Evolutionary conservation across 2,888 invertebrate genomes (phyloP), one percentile per base, ranked within the genome.

Genomic region (Melieria crassipennis): DNA sequence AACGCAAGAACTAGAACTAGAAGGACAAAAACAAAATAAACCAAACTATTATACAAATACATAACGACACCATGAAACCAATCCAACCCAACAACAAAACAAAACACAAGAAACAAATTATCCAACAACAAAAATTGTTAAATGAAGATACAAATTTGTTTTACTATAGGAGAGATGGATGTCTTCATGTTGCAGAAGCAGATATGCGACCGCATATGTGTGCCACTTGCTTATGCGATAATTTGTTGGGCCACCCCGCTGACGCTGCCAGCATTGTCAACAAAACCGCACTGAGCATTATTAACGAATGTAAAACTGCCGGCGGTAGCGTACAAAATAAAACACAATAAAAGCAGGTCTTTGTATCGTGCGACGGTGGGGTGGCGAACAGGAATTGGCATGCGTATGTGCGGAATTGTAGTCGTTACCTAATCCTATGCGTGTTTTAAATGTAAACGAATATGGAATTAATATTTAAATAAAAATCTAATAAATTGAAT

Each of bases 401-500:
- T 43, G 7, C 7, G 55, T 47, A 47, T 13, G 56, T 47, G 60
- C 61, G 69, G 60, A 71, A 69, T 71, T 72, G 71, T 74, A 74
- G 63, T 72, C 68, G 57, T 70, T 74, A 74, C 58, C 70, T 70
- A 71, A 72, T 71, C 70, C 65, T 64, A 69, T 74, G 66, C 70
- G 70, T 74, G 72, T 74, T 72, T 70, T 72, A 72, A 68, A 68
- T 74, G 71, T 74, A 72, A 74, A 74, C 70, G 69, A 74, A 67
- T 60, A 72, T 70, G 72, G 65, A 74, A 72, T 72, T 71, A 71
- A 72, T 69, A 74, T 71, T 69, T 69, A 69, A 74, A 71, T 67
- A 61, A 73, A 71, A 66, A 72, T 69, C 61, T 56, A 71, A 72
- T 72, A 72, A 72, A 70, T 67, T 65, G 69, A 73, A 68, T 68